Base-by-base conservation (phyloP, 2,113 vertebrate genomes). In the Psittacus erithacus region DNA sequence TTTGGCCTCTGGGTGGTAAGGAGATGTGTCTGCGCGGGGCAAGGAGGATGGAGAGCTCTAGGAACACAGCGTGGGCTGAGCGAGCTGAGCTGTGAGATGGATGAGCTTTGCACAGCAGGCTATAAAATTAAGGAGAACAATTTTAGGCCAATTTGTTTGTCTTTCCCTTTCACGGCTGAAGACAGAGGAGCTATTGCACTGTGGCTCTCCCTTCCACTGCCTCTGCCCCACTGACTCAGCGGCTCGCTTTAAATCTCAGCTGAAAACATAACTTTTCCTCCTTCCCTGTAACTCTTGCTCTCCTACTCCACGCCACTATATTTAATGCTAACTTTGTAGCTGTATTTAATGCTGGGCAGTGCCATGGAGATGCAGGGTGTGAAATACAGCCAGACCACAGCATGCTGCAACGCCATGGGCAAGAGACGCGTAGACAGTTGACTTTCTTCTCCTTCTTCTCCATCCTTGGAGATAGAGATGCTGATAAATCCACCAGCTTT, bases 81-180 rank as follows among this genome's bases (percentile, higher is more conserved):
- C 1, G 2, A 35, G 76, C 59, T 24, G 75, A 73, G 68, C 60
- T 1, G 1, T 0, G n/a, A 47, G 69, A 24, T 28, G 50, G 65
- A 44, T 64, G 53, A 82, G 64, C 64, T 73, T 19, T 35, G 82
- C 47, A 43, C 38, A 53, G 64, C 57, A 27, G 38, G 75, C 60
- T 92, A 2, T 49, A 73, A 88, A 92, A 82, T 46, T 39, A 64
- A 85, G 71, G 84, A 82, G 87, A 41, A 55, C 23, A 39, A 79
- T 94, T 93, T 88, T 73, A 71, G 91, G 80, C 70, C 70, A 65
- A 50, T 88, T 81, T 82, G 69, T 69, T 92, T 75, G 18, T 74
- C 59, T 78, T 93, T 91, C 46, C 64, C 31, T 73, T 82, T 70
- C 39, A 4, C 65, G 80, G 80, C 82, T 88, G 92, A 69, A 82